Percentiles rank a stretch among this genome's conserved stretches.
These are phyloP conservation scores for Glareola pratincola DNA, from an alignment of 2,113 vertebrate species.

Conservation along the genomic window DNA sequence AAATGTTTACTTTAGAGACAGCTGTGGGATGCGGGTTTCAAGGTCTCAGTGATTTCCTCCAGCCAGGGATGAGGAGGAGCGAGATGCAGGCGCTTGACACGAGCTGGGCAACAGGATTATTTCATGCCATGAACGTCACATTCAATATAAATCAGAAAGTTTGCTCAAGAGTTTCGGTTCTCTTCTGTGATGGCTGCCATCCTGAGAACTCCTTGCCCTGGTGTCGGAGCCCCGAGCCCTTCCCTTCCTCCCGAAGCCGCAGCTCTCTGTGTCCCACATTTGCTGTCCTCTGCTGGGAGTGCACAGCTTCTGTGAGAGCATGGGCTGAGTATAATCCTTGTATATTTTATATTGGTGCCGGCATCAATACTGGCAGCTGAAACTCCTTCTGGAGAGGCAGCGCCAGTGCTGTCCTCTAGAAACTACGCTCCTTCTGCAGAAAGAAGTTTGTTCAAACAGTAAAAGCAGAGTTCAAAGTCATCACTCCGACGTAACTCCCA, in stretches of 20 bases:
- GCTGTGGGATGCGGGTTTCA: neutral
- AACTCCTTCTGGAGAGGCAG: neutral
- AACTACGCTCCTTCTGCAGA: neutral
- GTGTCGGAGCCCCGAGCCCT: too few species aligned
- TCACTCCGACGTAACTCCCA: neutral
- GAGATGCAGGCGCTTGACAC: neutral
- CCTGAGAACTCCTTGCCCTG: too few species aligned
- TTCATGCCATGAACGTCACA: neutral
- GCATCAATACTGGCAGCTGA: neutral
- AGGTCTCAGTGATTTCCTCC: neutral
- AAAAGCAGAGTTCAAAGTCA: neutral
- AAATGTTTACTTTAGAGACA: neutral
- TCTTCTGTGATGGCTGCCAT: neutral
- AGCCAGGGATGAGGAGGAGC: neutral
- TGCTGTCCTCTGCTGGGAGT: neutral
- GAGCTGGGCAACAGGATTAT: neutral
- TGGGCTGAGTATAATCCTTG: neutral
- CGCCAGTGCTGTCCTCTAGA: neutral
- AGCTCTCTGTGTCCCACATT: neutral
- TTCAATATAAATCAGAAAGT: neutral
- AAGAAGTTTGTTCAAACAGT: fast-evolving
- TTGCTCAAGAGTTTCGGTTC: neutral
- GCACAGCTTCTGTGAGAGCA: neutral
- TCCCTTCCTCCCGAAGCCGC: neutral
- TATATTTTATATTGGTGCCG: neutral